These are phyloP conservation scores for Pelodytes ibericus DNA, from an alignment of 2,797 vertebrate species.

Conservation along the genomic window DNA sequence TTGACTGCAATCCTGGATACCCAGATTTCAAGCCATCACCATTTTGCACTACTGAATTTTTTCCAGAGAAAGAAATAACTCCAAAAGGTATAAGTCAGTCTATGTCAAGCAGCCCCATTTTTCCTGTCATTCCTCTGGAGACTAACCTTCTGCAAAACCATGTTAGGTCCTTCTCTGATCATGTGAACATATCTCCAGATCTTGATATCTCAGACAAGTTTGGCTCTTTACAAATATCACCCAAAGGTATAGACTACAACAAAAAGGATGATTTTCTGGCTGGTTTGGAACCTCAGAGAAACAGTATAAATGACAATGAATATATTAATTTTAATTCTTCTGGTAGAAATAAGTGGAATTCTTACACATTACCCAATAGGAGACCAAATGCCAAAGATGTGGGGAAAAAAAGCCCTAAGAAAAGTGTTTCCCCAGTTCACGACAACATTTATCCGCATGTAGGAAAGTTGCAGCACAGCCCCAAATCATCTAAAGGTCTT, in stretches of 20 bases:
- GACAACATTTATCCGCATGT: conserved; percentile 10
- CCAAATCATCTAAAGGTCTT: conserved; percentile 11
- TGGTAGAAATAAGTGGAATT: background rate
- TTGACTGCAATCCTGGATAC: conserved; percentile 30
- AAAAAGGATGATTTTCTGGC: background rate
- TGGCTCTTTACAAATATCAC: conserved; percentile 8
- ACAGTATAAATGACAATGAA: conserved; percentile 1
- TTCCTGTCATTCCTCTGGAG: conserved; percentile 41
- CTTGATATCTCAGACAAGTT: conserved; percentile 20
- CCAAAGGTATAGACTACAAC: background rate
- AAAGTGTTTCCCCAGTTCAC: conserved; percentile 3
- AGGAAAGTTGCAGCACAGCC: background rate
- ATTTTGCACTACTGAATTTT: conserved; percentile 47
- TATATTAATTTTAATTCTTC: conserved; percentile 7
- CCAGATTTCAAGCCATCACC: conserved; percentile 41
- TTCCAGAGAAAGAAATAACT: conserved; percentile 41
- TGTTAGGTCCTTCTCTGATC: background rate
- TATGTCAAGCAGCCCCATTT: conserved; percentile 55
- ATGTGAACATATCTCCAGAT: background rate
- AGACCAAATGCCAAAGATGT: conserved; percentile 14
- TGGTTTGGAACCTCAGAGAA: background rate
- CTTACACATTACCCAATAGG: conserved; percentile 40
- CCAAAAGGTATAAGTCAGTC: conserved; percentile 52
- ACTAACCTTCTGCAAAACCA: conserved; percentile 4
- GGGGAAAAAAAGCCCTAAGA: conserved; percentile 15